phyloP scores from a whole-genome alignment of 2,797 vertebrate genomes.

The Lepidocolaptes lacrymiger region DNA sequence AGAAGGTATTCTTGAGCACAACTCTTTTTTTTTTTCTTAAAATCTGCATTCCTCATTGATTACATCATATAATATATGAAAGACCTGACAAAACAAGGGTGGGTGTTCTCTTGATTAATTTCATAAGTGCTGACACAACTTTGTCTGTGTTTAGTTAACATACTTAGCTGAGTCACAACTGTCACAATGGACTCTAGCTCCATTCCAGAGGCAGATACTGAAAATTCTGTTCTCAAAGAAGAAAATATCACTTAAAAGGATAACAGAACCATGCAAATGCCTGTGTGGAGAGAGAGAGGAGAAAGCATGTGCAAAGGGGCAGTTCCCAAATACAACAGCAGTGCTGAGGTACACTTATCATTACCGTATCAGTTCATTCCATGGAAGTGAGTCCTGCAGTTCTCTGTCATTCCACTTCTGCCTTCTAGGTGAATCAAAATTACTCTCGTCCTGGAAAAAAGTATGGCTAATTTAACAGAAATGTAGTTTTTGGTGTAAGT shows the following conservation, averaged over 20 bases:
- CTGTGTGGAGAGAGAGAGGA: background rate
- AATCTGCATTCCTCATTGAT: background rate
- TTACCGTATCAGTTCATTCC: background rate
- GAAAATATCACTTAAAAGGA: background rate
- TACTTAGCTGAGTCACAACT: background rate
- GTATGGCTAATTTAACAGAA: background rate
- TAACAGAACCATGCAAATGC: background rate
- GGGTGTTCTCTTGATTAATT: background rate
- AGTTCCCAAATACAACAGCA: background rate
- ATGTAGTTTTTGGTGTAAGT: background rate
- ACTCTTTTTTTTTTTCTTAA: background rate
- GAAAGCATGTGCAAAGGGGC: background rate
- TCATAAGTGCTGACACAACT: background rate
- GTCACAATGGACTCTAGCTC: background rate
- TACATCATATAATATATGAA: background rate
- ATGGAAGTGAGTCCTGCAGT: background rate
- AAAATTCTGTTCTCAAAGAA: background rate
- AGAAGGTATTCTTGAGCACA: background rate
- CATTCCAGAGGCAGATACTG: background rate
- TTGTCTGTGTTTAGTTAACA: background rate
- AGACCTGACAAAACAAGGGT: accelerated
- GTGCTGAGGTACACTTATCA: background rate
- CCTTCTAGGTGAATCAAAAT: background rate
- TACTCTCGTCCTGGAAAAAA: background rate
- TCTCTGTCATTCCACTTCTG: background rate